A percentile compares a stretch with the other conserved stretches of the same genome.
These are phyloP conservation scores for Heterotis niloticus DNA, from an alignment of 2,113 vertebrate genomes.

Conservation along the genomic window DNA sequence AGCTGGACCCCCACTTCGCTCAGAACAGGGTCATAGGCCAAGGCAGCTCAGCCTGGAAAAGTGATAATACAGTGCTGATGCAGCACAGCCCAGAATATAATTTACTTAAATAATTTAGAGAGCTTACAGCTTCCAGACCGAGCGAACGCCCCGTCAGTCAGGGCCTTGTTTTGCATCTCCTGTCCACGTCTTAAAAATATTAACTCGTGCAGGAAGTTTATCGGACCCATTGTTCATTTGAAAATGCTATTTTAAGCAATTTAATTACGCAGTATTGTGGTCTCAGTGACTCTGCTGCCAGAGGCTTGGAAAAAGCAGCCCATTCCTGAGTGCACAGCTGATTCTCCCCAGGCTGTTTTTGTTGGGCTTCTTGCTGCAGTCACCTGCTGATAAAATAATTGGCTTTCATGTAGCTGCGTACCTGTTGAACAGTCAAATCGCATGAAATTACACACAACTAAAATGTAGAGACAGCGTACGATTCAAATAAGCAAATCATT, in stretches of 20 bases:
- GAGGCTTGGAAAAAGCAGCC: neutral
- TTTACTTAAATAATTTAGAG: too few relatives aligned
- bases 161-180: too few relatives aligned
- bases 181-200: too few relatives aligned
- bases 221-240: neutral
- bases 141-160: too few relatives aligned
- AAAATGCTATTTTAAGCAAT: neutral
- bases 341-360: neutral
- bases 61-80: too few relatives aligned
- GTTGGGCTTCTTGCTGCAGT: neutral
- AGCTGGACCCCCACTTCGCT: too few relatives aligned
- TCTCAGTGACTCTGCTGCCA: neutral
- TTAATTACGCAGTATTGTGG: neutral
- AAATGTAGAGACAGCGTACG: neutral
- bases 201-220: too few relatives aligned
- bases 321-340: neutral
- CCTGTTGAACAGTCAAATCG: neutral
- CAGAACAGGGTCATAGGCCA: too few relatives aligned
- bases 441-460: neutral
- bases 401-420: neutral
- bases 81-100: too few relatives aligned
- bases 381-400: neutral
- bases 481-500: neutral
- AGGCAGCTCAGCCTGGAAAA: too few relatives aligned
- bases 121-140: too few relatives aligned